A percentile compares a stretch with the other conserved stretches of the same genome.
These are phyloP conservation scores for Delichon dasypus DNA, from an alignment of 2,797 vertebrate species.

Conservation along the genomic window DNA sequence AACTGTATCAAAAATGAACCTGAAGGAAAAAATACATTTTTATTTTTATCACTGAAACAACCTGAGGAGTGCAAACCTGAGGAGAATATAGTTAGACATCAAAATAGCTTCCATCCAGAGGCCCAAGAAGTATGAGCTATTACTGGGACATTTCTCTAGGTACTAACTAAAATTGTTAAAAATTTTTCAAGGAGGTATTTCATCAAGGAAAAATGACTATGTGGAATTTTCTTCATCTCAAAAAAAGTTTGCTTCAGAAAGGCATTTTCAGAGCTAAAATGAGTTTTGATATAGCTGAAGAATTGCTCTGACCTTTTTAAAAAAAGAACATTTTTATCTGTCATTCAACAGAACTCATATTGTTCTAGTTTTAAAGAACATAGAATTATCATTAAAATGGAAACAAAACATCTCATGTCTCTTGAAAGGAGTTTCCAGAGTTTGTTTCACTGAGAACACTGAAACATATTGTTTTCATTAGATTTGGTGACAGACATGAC, in stretches of 20 bases:
- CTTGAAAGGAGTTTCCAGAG: neutral
- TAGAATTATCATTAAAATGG: neutral
- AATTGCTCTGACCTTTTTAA: constrained; percentile 45
- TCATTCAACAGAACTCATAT: neutral
- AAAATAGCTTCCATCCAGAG: neutral
- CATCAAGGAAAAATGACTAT: neutral
- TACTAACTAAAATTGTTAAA: neutral
- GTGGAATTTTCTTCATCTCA: neutral
- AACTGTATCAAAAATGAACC: neutral
- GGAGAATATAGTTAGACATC: neutral
- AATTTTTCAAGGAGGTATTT: neutral
- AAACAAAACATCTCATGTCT: neutral
- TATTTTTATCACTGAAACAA: neutral
- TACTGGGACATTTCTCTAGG: neutral
- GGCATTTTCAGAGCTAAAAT: neutral
- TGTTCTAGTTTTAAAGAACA: neutral
- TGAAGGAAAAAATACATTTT: neutral
- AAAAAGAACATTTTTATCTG: neutral
- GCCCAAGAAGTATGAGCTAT: neutral
- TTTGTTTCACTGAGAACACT: neutral
- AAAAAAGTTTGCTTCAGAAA: constrained; percentile 1
- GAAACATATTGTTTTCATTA: constrained; percentile 26
- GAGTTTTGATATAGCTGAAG: neutral
- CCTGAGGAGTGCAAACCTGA: neutral
- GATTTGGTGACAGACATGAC: neutral